Conservation (phyloP, 2,888 invertebrate species). For the Spicauda simplicius region DNA sequence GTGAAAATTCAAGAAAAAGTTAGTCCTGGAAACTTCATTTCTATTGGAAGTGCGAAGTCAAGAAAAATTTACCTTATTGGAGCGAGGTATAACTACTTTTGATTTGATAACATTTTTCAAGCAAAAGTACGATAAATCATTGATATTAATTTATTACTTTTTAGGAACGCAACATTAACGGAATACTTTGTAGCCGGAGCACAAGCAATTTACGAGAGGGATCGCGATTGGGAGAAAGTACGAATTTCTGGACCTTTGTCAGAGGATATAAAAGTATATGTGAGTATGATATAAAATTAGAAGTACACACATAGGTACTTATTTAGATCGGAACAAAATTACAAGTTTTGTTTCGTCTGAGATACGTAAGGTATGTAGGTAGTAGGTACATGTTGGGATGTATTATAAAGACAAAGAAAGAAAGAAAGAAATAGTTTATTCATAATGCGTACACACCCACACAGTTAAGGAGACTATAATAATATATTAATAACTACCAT, state of each 20-base stretch:
- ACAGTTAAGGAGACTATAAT: too few species aligned
- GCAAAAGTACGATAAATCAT: too few species aligned
- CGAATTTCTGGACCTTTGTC: constrained; percentile 92
- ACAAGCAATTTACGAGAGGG: constrained; percentile 91
- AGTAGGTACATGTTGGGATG: too few species aligned
- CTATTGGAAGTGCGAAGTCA: constrained; percentile 89
- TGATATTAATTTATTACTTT: constrained; percentile 39
- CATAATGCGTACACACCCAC: too few species aligned
- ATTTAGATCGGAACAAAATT: too few species aligned
- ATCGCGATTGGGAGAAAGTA: constrained; percentile 91
- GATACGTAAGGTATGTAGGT: neutral
- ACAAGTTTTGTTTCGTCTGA: too few species aligned
- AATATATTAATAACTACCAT: too few species aligned
- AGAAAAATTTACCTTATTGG: constrained; percentile 92
- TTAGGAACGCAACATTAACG: constrained; percentile 88
- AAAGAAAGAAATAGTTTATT: too few species aligned
- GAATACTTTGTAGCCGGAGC: constrained; percentile 93
- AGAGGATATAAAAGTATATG: constrained; percentile 92
- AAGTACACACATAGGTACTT: too few species aligned
- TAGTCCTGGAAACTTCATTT: constrained; percentile 91
- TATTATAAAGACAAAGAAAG: too few species aligned
- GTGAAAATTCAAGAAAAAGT: constrained; percentile 91
- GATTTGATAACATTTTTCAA: neutral
- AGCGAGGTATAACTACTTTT: constrained; percentile 84
- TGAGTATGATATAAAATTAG: constrained; percentile 68